A percentile compares a stretch with the other conserved stretches of the same genome.
These are phyloP conservation scores for Tortrix viridana DNA, from an alignment of 2,888 invertebrate species.

Conservation along the genomic window DNA sequence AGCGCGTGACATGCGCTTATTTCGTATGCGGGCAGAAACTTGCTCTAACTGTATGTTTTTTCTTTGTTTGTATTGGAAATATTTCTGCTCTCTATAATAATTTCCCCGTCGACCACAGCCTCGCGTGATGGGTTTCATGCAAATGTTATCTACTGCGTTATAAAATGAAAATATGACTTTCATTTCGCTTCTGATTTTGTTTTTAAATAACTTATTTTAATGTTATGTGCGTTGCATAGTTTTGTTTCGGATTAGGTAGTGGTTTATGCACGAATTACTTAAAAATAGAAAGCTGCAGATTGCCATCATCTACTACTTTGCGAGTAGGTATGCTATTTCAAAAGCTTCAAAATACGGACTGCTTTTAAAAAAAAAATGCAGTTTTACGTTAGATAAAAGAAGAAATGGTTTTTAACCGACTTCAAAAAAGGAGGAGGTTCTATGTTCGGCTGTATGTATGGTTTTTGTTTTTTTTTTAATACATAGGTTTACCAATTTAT, in stretches of 20 bases:
- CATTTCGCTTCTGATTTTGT: conserved; percentile 14
- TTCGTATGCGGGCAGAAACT: conserved; percentile 49
- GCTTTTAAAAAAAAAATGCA: too few species aligned
- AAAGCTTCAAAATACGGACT: too few species aligned
- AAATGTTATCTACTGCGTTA: conserved; percentile 29
- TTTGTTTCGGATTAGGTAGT: not conserved
- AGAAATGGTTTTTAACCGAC: too few species aligned
- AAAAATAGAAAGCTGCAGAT: not conserved
- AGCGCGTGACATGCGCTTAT: conserved; percentile 46
- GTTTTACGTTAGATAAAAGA: too few species aligned
- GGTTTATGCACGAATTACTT: not conserved
- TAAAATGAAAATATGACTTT: conserved; percentile 20
- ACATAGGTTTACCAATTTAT: too few species aligned
- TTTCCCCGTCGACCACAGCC: conserved; percentile 33
- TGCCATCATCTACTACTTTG: not conserved
- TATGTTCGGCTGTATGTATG: too few species aligned
- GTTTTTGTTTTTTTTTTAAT: too few species aligned
- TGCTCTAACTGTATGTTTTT: conserved; percentile 48
- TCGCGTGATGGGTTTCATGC: conserved; percentile 36
- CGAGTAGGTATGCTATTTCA: too few species aligned
- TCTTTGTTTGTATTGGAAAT: conserved; percentile 45
- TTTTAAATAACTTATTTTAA: conserved; percentile 5
- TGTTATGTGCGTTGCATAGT: conserved; percentile 3
- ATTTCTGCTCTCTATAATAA: conserved; percentile 44
- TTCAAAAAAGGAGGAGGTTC: too few species aligned